A percentile compares a stretch with the other conserved stretches of the same genome.
phyloP scores from a whole-genome alignment of 92 coral and sea anemone species.

The Montipora capitata region DNA sequence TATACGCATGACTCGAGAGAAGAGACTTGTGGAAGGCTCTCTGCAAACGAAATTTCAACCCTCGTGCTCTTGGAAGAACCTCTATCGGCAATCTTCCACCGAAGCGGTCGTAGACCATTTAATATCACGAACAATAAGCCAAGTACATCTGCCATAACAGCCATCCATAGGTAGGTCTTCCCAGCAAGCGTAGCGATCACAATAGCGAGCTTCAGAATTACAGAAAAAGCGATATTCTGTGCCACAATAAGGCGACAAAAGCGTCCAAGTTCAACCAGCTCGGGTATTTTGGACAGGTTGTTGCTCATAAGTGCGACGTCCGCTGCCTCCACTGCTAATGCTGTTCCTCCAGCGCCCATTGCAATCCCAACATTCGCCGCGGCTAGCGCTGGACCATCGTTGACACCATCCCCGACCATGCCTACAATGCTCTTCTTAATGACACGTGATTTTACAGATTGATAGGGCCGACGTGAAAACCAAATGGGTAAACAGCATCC shows the following conservation, averaged over 20 bases:
- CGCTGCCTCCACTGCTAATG: conserved; percentile 99
- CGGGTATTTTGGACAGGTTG: conserved; percentile 96
- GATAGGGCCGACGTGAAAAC: conserved; percentile 13
- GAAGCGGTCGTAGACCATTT: conserved; percentile 93
- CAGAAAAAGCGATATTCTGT: conserved; percentile 87
- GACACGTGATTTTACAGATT: conserved; percentile 3
- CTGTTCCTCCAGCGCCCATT: conserved; percentile 99
- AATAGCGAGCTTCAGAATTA: conserved; percentile 86
- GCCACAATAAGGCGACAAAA: conserved; percentile 86
- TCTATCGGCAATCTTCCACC: conserved; percentile 82
- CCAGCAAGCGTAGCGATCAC: conserved; percentile 91
- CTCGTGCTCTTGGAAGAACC: conserved; percentile 30
- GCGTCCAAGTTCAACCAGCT: conserved; percentile 86
- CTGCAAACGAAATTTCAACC: conserved; percentile 46
- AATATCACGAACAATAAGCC: conserved; percentile 89
- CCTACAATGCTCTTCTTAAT: conserved; percentile 74
- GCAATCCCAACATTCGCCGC: conserved; percentile 98
- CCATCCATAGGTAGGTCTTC: conserved; percentile 93
- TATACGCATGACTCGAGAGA: conserved; percentile 50
- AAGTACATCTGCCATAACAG: conserved; percentile 91
- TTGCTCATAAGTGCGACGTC: conserved; percentile 98
- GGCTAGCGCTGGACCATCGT: conserved; percentile 99
- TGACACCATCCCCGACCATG: conserved; percentile 99
- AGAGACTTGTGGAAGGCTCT: conserved; percentile 42
- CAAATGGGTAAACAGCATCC: background rate